These are phyloP conservation scores for Liasis olivaceus DNA, from an alignment of 2,797 vertebrate species.

Conservation along the genomic window DNA sequence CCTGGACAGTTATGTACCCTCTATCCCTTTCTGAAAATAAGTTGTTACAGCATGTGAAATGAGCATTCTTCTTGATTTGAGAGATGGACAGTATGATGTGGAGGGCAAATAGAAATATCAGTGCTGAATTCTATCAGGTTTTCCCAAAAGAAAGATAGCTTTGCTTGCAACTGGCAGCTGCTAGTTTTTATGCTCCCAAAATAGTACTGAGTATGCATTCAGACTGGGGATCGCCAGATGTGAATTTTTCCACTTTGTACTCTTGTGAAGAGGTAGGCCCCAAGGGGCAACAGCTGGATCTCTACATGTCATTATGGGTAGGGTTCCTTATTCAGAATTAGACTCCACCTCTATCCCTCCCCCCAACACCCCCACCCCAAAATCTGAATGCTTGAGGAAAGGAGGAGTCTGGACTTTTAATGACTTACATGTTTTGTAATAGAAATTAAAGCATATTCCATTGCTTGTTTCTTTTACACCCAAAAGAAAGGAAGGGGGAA, in stretches of 20 bases:
- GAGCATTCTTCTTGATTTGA: not conserved
- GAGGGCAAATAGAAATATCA: not conserved
- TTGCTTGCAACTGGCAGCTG: not conserved
- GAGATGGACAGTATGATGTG: not conserved
- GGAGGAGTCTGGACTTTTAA: not conserved
- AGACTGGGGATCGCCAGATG: not conserved
- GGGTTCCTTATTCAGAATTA: not conserved
- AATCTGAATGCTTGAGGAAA: not conserved
- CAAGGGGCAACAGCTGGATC: not conserved
- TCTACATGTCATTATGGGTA: not conserved
- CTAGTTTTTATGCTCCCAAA: not conserved
- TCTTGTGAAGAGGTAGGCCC: not conserved
- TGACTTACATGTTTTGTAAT: not conserved
- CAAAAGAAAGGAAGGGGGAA: not conserved
- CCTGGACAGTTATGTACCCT: not conserved
- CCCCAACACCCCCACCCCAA: not conserved
- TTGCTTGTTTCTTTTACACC: not conserved
- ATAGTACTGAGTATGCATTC: not conserved
- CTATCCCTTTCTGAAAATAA: not conserved
- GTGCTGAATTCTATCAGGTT: not conserved
- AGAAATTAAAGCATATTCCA: not conserved
- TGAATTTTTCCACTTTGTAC: not conserved
- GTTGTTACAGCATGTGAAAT: not conserved
- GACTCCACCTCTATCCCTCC: not conserved
- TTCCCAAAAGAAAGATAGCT: not conserved